Conservation (phyloP, 2,797 vertebrate genomes). For the Spea hammondii region DNA sequence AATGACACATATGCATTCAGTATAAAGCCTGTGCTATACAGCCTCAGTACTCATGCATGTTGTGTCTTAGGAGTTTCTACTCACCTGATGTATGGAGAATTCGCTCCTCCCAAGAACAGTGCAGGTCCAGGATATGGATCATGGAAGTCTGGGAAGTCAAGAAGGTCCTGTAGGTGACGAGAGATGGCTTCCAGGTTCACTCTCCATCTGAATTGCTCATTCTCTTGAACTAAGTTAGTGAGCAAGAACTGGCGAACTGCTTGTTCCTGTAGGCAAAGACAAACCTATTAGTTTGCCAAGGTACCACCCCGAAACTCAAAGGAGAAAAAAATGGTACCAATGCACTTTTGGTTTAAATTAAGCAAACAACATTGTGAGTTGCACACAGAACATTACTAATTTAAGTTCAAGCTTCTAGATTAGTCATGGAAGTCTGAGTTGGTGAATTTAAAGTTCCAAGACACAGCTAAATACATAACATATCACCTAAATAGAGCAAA, state of each 20-base stretch:
- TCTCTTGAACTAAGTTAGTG: conserved; percentile 85
- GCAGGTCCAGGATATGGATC: conserved; percentile 76
- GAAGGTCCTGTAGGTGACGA: conserved; percentile 74
- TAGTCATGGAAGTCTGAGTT: too few species aligned
- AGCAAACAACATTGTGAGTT: not conserved
- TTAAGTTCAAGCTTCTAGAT: too few species aligned
- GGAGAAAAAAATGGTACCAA: too few species aligned
- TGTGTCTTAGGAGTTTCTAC: not conserved
- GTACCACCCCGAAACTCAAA: not conserved
- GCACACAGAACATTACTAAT: too few species aligned
- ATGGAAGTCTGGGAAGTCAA: conserved; percentile 79
- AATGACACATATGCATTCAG: too few species aligned
- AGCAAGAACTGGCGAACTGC: conserved; percentile 85
- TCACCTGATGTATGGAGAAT: conserved; percentile 87
- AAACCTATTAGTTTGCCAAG: too few species aligned
- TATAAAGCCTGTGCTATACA: too few species aligned
- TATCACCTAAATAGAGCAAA: too few species aligned
- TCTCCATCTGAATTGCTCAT: conserved; percentile 80
- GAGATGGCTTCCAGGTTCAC: conserved; percentile 87
- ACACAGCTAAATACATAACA: too few species aligned
- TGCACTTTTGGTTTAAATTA: not conserved
- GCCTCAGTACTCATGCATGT: too few species aligned
- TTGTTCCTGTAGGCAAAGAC: conserved; percentile 66
- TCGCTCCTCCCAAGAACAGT: conserved; percentile 87
- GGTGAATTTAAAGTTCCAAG: too few species aligned